These are phyloP conservation scores for Monarcha castaneiventris DNA, from an alignment of 2,113 vertebrate species.

Conservation along the genomic window DNA sequence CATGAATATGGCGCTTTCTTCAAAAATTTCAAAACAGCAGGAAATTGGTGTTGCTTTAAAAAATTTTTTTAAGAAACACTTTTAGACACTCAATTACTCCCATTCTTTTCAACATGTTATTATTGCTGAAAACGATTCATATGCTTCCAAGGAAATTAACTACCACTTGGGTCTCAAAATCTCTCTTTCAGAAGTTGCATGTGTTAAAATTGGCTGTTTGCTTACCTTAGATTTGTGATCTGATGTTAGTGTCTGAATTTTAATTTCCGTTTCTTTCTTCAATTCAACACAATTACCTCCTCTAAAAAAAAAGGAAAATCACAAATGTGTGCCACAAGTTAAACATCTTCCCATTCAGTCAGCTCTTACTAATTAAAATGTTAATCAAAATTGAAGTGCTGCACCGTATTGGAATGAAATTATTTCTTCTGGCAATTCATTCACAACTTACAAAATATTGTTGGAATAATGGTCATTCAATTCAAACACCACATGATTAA, in stretches of 20 bases:
- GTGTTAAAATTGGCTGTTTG: conserved; percentile 36
- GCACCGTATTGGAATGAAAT: conserved; percentile 41
- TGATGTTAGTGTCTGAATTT: conserved; percentile 88
- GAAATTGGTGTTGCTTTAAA: conserved; percentile 17
- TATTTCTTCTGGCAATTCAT: conserved; percentile 56
- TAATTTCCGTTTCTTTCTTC: conserved; percentile 98
- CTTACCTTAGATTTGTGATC: conserved; percentile 98
- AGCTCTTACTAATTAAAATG: conserved; percentile 58
- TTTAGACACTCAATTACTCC: conserved; percentile 38
- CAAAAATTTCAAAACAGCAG: not conserved
- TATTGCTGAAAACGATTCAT: conserved; percentile 33
- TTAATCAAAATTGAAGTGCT: conserved; percentile 55
- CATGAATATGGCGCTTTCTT: not conserved
- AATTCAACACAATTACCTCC: conserved; percentile 95
- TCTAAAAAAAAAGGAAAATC: conserved; percentile 73
- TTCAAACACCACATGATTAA: conserved; percentile 60
- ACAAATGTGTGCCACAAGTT: conserved; percentile 60
- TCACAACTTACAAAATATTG: conserved; percentile 65
- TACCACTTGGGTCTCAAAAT: not conserved
- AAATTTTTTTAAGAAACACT: not conserved
- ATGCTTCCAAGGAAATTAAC: conserved; percentile 43
- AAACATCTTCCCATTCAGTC: conserved; percentile 55
- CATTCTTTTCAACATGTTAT: conserved; percentile 33
- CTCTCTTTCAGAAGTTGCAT: not conserved
- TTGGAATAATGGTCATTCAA: conserved; percentile 52